Evolutionary conservation across 35 echinoderm and acorn worm genomes (phyloP).

Genomic region (Hemicentrotus pulcherrimus): DNA sequence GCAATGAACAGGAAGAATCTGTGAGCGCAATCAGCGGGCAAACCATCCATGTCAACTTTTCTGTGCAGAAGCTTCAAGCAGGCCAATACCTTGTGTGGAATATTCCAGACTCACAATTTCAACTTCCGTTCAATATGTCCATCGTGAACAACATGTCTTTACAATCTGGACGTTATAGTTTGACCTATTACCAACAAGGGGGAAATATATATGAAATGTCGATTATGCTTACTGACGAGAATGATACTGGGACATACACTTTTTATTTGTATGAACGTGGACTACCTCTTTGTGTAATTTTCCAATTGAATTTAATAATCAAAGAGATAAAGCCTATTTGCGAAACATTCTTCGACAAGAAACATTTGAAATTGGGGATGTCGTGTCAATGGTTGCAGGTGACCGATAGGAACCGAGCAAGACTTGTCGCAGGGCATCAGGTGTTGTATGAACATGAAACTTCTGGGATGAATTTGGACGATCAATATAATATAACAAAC

Average conservation of each 20-base stretch:
- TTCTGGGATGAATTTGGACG: background rate
- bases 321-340: background rate
- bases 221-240: background rate
- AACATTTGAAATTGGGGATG: background rate
- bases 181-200: background rate
- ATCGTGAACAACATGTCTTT: background rate
- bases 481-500: background rate
- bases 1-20: no score
- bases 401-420: background rate
- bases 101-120: background rate
- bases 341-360: background rate
- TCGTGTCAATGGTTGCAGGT: background rate
- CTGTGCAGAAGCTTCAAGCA: background rate
- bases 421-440: background rate
- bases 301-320: background rate
- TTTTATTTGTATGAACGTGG: background rate
- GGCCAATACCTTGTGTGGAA: background rate
- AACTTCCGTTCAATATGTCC: background rate
- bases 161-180: background rate
- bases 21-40: background rate
- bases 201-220: background rate
- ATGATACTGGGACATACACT: background rate
- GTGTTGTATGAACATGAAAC: background rate
- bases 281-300: background rate
- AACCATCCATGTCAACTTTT: background rate